Evolutionary conservation across 2,113 vertebrate species (phyloP).

Genomic region (Trochalopteron elliotii): DNA sequence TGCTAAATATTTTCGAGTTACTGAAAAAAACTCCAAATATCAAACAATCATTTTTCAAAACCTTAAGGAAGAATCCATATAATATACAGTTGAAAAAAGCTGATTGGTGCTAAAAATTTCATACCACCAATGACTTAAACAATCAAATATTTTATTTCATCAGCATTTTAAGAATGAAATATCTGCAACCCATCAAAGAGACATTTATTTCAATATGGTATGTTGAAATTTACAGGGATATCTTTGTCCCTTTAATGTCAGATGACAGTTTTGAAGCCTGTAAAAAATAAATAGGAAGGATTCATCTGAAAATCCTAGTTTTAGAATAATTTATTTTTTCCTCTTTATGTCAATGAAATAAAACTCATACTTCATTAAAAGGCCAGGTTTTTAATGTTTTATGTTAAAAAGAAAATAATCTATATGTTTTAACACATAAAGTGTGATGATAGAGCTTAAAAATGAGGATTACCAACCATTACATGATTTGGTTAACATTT

Average conservation of each 20-base stretch:
- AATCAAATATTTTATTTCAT: not conserved
- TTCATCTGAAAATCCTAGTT: not conserved
- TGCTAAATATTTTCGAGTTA: not conserved
- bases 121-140: not conserved
- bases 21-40: conserved; percentile 36
- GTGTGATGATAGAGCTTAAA: not conserved
- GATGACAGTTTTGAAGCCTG: not conserved
- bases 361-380: not conserved
- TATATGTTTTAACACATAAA: not conserved
- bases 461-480: not conserved
- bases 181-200: not conserved
- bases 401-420: not conserved
- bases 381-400: not conserved
- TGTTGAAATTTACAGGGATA: not conserved
- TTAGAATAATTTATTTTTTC: not conserved
- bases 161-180: not conserved
- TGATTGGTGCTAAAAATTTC: conserved; percentile 8
- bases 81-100: not conserved
- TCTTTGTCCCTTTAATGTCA: not conserved
- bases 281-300: not conserved
- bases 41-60: conserved; percentile 14
- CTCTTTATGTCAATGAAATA: not conserved
- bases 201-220: not conserved
- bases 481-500: not conserved
- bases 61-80: not conserved